Evolutionary conservation across 1,140 invertebrate species (phyloP), one percentile per base, ranked within the genome.

Genomic region (Drosophila lacteicornis): DNA sequence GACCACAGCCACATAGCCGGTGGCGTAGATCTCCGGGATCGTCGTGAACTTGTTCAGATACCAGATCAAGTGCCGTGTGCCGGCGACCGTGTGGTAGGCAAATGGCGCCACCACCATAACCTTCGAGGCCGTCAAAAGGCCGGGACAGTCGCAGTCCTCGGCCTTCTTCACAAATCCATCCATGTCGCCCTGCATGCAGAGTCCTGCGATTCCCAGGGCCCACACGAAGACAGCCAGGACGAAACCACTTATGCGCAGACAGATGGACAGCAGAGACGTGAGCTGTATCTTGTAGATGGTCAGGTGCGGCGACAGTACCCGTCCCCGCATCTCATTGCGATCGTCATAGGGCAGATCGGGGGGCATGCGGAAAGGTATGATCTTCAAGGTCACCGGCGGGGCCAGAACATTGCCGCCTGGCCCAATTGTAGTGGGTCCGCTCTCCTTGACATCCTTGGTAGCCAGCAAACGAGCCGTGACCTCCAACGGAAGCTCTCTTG

Each of bases 251-350:
- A 94, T 93, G 92, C 98, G 94, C 93, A 98, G 96, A 0, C 96
- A 94, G 74, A 98, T 94, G 7, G 97, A 98, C 59, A 98, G 86
- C n/a, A 96, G 81, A 3, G 95, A 94, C 42, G 97, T 97, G 57
- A 98, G 80, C 91, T 97, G 96, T 12, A 93, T 90, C 81, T 95
- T 94, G 88, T 98, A 98, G 80, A 98, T 98, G 3, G 94, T 94
- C 12, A 98, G 93, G 94, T 98, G 97, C 9, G 98, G 98, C 9
- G 97, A 98, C 83, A 97, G 83, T 0, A 96, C 96, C 59, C 98
- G 93, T 51, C 95, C 94, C 0, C 97, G 83, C 57, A 94, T 93
- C 68, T 94, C 93, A 92, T 97, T 97, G 74, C 94, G 95, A 25
- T 96, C 94, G 74, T 94, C 95, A 79, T 95, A 94, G 22, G 93